Base-by-base conservation (phyloP, 2,797 vertebrate genomes). In the Meda fulgida region DNA sequence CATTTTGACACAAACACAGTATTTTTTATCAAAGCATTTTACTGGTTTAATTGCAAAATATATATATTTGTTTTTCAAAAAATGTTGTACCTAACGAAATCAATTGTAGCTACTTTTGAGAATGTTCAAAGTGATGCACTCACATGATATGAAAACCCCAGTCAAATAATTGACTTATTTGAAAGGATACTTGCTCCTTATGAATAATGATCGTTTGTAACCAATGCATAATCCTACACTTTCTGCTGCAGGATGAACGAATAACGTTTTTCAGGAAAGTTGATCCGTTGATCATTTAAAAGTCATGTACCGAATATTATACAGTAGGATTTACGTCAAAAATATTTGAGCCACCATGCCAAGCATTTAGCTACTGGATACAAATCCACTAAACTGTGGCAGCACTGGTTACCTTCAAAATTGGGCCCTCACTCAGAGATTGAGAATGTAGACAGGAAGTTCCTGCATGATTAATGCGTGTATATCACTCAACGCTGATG, bases 401-500 rank as follows among this genome's bases (percentile, higher is more conserved):
- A 19, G 16, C 23, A 11, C 63, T 55, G 23, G 31, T 66, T 48
- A 16, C 46, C 46, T 48, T 48, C 14, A 16, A 48, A 58, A 34
- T 16, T 38, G 34, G 31, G 46, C 48, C 43, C 43, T 69, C 29
- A 55, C 19, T 84, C 82, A 78, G 16, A 69, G n/a, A 55, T 23
- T 21, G 7, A 43, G 63, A 78, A 84, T 84, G 82, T 53, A 77
- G 71, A 77, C 63, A 40, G 63, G 63, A 84, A 58, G 34, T 69
- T 84, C 63, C 63, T 84, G 73, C 26, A 67, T 71, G 66, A 84
- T 60, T 26, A 34, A 31, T 51, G 46, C 51, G 19, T 84, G 66
- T 79, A 78, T 84, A 84, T 84, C 83, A 79, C 31, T 84, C 83
- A 78, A 70, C 75, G 26, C 19, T 78, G 38, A 55, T 69, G 70